Percentiles rank a stretch among this genome's conserved stretches.
Evolutionary conservation across 1,140 invertebrate genomes (phyloP).

Genomic region (Teleopsis dalmanni): DNA sequence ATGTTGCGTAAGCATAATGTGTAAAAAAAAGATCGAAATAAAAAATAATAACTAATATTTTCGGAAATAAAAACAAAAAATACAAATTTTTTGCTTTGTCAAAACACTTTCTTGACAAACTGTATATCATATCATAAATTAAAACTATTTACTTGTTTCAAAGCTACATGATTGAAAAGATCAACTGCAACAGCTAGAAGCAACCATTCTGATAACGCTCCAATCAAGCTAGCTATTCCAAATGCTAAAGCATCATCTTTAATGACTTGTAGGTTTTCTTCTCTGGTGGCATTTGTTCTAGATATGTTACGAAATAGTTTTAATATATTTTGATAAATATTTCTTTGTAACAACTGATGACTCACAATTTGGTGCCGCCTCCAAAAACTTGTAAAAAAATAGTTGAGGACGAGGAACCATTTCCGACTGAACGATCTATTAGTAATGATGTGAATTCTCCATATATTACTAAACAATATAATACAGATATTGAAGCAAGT

Average conservation of each 20-base stretch:
- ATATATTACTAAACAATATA: slow-evolving; percentile 56
- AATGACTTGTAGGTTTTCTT: slow-evolving; percentile 52
- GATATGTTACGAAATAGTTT: neutral
- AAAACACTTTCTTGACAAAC: no score
- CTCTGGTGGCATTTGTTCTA: slow-evolving; percentile 47
- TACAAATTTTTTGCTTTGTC: no score
- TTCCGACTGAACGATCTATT: slow-evolving; percentile 52
- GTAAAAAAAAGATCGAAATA: no score
- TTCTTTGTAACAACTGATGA: neutral
- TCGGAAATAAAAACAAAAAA: no score
- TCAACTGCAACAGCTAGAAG: slow-evolving; percentile 57
- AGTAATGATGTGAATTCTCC: slow-evolving; percentile 61
- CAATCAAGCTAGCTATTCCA: slow-evolving; percentile 50
- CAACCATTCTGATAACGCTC: slow-evolving; percentile 55
- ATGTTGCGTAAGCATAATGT: no score
- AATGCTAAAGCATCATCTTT: slow-evolving; percentile 59
- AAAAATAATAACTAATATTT: no score
- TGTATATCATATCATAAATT: no score
- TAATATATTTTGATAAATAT: neutral
- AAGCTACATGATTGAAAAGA: slow-evolving; percentile 55
- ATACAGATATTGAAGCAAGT: slow-evolving; percentile 46
- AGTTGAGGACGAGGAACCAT: slow-evolving; percentile 50
- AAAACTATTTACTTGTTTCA: slow-evolving; percentile 44
- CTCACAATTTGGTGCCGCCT: slow-evolving; percentile 47
- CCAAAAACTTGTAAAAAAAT: slow-evolving; percentile 53